Base-by-base conservation (phyloP, 2,888 invertebrate species). In the Andrena bucephala region DNA sequence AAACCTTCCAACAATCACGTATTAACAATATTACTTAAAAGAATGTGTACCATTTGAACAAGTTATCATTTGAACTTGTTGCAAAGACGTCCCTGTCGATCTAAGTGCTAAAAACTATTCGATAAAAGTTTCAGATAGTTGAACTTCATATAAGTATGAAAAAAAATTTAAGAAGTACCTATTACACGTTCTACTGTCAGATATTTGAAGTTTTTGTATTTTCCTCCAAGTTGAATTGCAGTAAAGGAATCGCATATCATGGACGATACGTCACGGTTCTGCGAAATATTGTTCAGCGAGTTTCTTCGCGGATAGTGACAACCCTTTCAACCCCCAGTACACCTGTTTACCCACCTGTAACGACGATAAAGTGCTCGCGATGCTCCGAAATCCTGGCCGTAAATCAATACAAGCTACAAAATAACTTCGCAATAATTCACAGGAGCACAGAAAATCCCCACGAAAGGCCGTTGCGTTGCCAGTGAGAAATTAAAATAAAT, bases 401-500 rank as follows among this genome's bases (percentile, higher is more conserved):
- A 93, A 92, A 92, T 93, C 93, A 92, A 87, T 88, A 87, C 87
- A 83, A 91, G 90, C 88, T 91, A 89, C 91, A 92, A 92, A 92
- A 91, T 91, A 92, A 92, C 91, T 91, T 89, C 72, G 88, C 86
- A 81, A 86, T 91, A 90, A 91, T 87, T 92, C 90, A 89, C 85
- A 69, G 77, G 73, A 31, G 79, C 78, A 24, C 74, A 65, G 82
- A 66, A 81, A 85, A 79, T 84, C 84, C 81, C 81, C 82, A 65
- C 83, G 79, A 84, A 86, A 75, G 78, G 78, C 77, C 71, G 83
- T 76, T 81, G 84, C 74, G 86, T 77, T 86, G 79, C 85, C 78
- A 82, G 79, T 87, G 90, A 90, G 90, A 92, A 93, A 93, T 92
- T 92, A 91, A 92, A 92, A 93, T 93, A 93, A 93, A 93, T 93